These are phyloP conservation scores for Listronotus oregonensis DNA, from an alignment of 1,140 invertebrate genomes.

Conservation along the genomic window DNA sequence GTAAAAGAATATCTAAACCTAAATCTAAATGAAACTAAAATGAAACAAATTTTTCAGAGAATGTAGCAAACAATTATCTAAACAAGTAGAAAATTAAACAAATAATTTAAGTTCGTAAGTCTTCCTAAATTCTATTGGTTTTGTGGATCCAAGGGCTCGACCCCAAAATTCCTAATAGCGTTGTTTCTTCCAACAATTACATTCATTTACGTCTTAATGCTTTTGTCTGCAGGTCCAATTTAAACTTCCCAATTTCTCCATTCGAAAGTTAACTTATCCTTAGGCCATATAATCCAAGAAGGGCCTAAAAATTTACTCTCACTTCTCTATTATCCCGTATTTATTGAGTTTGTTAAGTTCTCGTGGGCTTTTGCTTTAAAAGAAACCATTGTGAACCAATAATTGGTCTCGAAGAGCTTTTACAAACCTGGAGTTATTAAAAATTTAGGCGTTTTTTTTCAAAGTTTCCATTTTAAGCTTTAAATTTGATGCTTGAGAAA, in stretches of 20 bases:
- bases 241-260: conserved; percentile 22
- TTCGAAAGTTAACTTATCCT: conserved; percentile 24
- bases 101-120: conserved; percentile 1
- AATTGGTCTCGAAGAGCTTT: conserved; percentile 18
- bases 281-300: conserved; percentile 12
- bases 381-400: conserved; percentile 12
- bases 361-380: conserved; percentile 6
- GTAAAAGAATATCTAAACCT: too few relatives aligned
- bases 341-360: conserved; percentile 27
- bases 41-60: neutral
- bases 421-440: conserved; percentile 12
- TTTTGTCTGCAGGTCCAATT: conserved; percentile 35
- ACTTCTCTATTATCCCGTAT: conserved; percentile 14
- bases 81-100: conserved; percentile 7
- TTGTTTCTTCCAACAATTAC: conserved; percentile 39
- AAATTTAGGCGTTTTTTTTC: conserved; percentile 2
- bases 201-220: conserved; percentile 33
- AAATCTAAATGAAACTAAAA: neutral
- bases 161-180: conserved; percentile 29
- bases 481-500: neutral
- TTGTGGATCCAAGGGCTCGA: conserved; percentile 16
- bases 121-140: conserved; percentile 11
- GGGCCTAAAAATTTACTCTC: conserved; percentile 22
- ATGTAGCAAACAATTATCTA: neutral
- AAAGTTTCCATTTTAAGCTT: too few relatives aligned